Evolutionary conservation across 2,113 vertebrate species (phyloP), one percentile per base, ranked within the genome.

Genomic region (Penelope pileata): DNA sequence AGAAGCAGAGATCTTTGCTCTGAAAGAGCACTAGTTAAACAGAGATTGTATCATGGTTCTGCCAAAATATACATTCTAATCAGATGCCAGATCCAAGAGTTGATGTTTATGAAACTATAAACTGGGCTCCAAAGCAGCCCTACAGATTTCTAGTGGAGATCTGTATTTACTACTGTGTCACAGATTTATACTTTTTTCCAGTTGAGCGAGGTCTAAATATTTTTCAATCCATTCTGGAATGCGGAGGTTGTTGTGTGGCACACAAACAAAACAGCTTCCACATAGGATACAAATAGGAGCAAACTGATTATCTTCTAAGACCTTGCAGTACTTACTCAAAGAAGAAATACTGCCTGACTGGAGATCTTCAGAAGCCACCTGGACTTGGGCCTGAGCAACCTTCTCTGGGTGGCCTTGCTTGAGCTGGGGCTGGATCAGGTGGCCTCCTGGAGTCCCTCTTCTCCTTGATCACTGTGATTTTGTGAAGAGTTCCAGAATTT

Each of bases 51-150:
- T 58, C 23, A 1, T 42, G 66, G 13, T 58, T 80, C 50, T 90
- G 54, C 24, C 48, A 94, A 94, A 90, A 83, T 7, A 67, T 10
- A 67, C 29, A 81, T 90, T 79, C 70, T 74, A 90, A 83, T 91
- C 72, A 70, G 36, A 88, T 77, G 18, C 40, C 74, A 95, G 60
- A 84, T 51, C 9, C 40, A 86, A 62, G 73, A 42, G 16, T 10
- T 81, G 9, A 76, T 80, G 50, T 59, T 89, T 82, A 54, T 82
- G 56, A 84, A 92, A 78, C 34, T 47, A 32, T 34, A 67, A 94
- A 64, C 42, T 50, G 32, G 12, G 60, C 45, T 91, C 51, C 69
- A 78, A 63, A 11, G 43, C 43, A 94, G 66, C 43, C 32, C 26
- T 40, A 53, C 29, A 75, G 60, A 84, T 50, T 82, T 92, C 26